phyloP scores from a whole-genome alignment of 2,888 invertebrate species.

The Palloptera scutellata region DNA sequence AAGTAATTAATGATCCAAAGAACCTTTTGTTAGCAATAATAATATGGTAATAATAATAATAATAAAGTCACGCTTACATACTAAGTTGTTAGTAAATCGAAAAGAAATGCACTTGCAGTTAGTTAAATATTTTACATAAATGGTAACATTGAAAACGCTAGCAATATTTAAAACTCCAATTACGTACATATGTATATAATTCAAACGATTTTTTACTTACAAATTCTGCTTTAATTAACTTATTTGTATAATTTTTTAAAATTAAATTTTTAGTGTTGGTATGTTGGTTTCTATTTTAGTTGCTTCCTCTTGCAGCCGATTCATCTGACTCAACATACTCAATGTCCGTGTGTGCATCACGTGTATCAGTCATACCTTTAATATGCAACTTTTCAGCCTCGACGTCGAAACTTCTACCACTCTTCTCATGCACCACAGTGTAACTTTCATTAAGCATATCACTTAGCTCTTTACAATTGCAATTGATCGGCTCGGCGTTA shows the following conservation, averaged over 20 bases:
- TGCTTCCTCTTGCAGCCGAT: constrained; percentile 51
- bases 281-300: constrained; percentile 38
- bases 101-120: constrained; percentile 20
- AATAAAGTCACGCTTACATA: constrained; percentile 30
- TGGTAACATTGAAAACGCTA: constrained; percentile 31
- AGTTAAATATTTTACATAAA: constrained; percentile 17
- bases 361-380: constrained; percentile 64
- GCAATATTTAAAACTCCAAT: constrained; percentile 40
- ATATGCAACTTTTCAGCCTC: constrained; percentile 66
- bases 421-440: constrained; percentile 65
- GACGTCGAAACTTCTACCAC: constrained; percentile 63
- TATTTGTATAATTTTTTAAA: constrained; percentile 27
- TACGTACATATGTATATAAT: neutral
- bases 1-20: constrained; percentile 45
- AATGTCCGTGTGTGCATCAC: constrained; percentile 66
- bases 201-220: constrained; percentile 20
- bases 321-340: constrained; percentile 67
- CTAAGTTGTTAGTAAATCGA: constrained; percentile 32
- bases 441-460: constrained; percentile 64
- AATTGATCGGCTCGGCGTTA: constrained; percentile 47
- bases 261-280: constrained; percentile 1
- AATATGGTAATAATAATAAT: neutral
- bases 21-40: constrained; percentile 45
- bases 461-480: constrained; percentile 56
- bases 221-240: constrained; percentile 17